Percentiles rank a stretch among this genome's conserved stretches.
Conservation (phyloP, 2,797 vertebrate species). For the Etheostoma perlongum region DNA sequence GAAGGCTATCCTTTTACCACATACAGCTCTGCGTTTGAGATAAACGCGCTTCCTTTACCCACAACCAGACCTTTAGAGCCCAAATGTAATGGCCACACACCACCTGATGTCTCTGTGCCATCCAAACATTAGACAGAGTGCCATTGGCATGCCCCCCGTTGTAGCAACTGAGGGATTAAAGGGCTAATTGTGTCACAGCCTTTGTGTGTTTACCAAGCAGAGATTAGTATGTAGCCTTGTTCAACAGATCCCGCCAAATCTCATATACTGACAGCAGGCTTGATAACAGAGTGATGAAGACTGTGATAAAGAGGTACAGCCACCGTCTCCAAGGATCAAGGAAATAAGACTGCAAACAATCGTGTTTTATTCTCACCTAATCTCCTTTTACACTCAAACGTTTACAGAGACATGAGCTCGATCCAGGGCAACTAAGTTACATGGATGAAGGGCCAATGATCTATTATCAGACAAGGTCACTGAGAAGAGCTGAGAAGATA, state of each 20-base stretch:
- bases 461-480: slow-evolving; percentile 44
- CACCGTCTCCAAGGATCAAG: slow-evolving; percentile 44
- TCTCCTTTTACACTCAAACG: slow-evolving; percentile 41
- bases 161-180: slow-evolving; percentile 72
- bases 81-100: slow-evolving; percentile 62
- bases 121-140: slow-evolving; percentile 50
- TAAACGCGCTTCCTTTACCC: slow-evolving; percentile 84
- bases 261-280: slow-evolving; percentile 69
- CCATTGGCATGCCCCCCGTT: slow-evolving; percentile 50
- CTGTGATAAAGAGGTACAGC: slow-evolving; percentile 61
- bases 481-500: slow-evolving; percentile 39
- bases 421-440: background rate
- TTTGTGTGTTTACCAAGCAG: slow-evolving; percentile 72
- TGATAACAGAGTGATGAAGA: slow-evolving; percentile 65
- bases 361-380: slow-evolving; percentile 52
- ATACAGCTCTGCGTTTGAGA: slow-evolving; percentile 81
- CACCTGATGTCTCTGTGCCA: slow-evolving; percentile 42
- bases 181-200: slow-evolving; percentile 75
- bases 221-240: slow-evolving; percentile 76
- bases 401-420: slow-evolving; percentile 26
- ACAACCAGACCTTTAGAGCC: slow-evolving; percentile 78
- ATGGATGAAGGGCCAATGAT: slow-evolving; percentile 17
- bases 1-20: slow-evolving; percentile 90
- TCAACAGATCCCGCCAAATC: slow-evolving; percentile 75
- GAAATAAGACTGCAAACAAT: slow-evolving; percentile 49